These are phyloP conservation scores for Aphelenchoides besseyi DNA, from an alignment of 1,140 invertebrate species.

Conservation along the genomic window DNA sequence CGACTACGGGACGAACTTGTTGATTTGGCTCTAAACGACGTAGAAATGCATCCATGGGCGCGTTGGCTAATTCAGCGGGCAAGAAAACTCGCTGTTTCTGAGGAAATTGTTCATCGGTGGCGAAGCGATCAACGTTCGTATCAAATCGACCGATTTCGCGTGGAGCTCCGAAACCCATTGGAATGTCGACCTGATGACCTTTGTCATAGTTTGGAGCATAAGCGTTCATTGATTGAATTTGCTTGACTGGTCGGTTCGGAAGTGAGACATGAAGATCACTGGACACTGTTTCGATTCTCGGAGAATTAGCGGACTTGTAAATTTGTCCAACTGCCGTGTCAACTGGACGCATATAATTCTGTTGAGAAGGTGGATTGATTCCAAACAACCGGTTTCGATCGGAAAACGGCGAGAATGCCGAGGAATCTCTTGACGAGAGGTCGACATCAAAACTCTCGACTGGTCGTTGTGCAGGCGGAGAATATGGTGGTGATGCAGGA, in stretches of 20 bases:
- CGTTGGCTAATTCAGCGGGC: background rate
- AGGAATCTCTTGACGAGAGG: background rate
- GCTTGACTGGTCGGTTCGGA: background rate
- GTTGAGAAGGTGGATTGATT: background rate
- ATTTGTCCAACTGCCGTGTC: background rate
- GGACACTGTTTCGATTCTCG: background rate
- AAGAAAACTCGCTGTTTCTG: background rate
- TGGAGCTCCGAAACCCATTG: background rate
- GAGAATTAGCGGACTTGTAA: background rate
- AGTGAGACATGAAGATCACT: background rate
- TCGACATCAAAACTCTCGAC: background rate
- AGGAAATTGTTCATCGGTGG: background rate
- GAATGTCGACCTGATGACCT: background rate
- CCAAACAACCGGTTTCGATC: constrained; percentile 3
- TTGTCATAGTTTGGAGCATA: background rate
- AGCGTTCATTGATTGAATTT: background rate
- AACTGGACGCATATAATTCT: background rate
- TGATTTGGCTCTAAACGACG: background rate
- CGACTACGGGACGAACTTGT: background rate
- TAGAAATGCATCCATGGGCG: background rate
- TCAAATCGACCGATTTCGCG: constrained; percentile 2
- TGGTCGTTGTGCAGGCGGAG: background rate
- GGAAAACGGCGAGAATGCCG: background rate
- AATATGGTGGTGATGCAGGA: background rate
- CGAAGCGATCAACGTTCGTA: background rate